phyloP scores from a whole-genome alignment of 2,113 vertebrate genomes.

The Poeciliopsis turrubarensis region DNA sequence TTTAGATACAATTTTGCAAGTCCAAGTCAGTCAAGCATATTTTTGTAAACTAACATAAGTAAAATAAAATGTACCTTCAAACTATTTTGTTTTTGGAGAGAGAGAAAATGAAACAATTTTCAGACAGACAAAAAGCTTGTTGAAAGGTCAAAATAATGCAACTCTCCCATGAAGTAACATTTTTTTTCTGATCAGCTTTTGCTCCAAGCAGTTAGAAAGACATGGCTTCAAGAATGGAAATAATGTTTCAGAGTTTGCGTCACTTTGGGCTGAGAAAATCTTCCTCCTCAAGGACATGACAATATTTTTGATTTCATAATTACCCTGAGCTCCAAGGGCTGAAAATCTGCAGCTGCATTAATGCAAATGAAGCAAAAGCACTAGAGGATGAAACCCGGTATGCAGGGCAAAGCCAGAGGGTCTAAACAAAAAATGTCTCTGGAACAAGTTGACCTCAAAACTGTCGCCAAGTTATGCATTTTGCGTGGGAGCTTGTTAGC shows the following conservation, averaged over 20 bases:
- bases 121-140: background rate
- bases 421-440: slow-evolving; percentile 1
- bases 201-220: background rate
- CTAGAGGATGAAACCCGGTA: background rate
- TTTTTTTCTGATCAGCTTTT: background rate
- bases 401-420: background rate
- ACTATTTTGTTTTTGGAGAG: background rate
- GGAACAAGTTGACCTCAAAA: slow-evolving; percentile 19
- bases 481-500: slow-evolving; percentile 60
- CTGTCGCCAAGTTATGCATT: slow-evolving; percentile 42
- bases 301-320: slow-evolving; percentile 18
- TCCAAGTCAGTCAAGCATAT: too few relatives aligned
- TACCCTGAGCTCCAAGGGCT: background rate
- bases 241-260: slow-evolving; percentile 32
- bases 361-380: slow-evolving; percentile 6
- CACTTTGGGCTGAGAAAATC: slow-evolving; percentile 24
- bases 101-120: background rate
- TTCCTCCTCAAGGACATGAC: slow-evolving; percentile 24
- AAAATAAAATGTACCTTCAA: background rate
- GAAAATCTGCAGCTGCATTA: background rate
- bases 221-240: background rate
- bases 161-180: background rate
- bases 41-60: background rate
- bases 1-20: too few relatives aligned
- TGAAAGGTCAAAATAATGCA: background rate